phyloP scores from a whole-genome alignment of 2,888 invertebrate species.

The Zele albiditarsus region DNA sequence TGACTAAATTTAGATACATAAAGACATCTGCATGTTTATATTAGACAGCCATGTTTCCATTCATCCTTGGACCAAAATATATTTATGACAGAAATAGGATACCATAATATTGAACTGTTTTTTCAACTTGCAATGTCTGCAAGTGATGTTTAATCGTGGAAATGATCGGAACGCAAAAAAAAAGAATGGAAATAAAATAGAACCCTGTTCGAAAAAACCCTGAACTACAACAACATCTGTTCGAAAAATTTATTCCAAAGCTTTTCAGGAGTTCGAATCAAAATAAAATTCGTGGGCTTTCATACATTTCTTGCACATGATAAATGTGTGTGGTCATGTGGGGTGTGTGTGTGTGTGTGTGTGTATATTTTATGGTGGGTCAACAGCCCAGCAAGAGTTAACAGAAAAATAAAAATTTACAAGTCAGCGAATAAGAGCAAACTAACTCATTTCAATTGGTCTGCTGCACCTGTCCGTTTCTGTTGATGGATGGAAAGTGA shows the following conservation, averaged over 20 bases:
- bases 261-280: not conserved
- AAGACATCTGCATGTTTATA: no score
- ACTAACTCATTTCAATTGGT: not conserved
- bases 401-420: not conserved
- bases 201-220: no score
- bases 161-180: not conserved
- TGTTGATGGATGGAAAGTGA: not conserved
- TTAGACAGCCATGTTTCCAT: no score
- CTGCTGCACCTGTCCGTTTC: not conserved
- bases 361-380: not conserved
- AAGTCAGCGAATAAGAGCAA: not conserved
- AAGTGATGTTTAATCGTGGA: slow-evolving; percentile 13
- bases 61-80: no score
- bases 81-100: no score
- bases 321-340: no score
- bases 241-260: slow-evolving; percentile 6
- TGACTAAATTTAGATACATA: no score
- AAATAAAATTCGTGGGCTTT: not conserved
- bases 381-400: not conserved
- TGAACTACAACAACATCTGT: not conserved
- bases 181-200: not conserved
- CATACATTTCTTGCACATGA: not conserved
- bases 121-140: not conserved
- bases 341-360: not conserved
- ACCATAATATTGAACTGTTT: no score